Evolutionary conservation across 2,797 vertebrate species (phyloP).

Genomic region (Cyclura pinguis): DNA sequence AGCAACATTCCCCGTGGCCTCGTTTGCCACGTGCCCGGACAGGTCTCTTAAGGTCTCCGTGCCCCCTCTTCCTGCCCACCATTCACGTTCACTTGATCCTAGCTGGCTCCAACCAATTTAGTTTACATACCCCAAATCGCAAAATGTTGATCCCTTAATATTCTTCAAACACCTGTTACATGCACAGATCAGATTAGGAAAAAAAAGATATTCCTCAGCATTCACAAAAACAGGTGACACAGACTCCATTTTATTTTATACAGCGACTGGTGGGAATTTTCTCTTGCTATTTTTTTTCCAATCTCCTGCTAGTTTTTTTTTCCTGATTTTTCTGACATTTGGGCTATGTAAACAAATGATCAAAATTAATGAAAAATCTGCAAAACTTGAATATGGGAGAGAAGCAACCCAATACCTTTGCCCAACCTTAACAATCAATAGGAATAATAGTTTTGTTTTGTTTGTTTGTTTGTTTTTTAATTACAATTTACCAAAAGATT

Average conservation of each 20-base stretch:
- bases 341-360: no score
- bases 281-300: no score
- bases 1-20: not conserved
- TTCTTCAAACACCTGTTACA: not conserved
- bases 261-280: no score
- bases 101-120: not conserved
- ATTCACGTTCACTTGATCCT: not conserved
- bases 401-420: not conserved
- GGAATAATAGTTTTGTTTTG: not conserved
- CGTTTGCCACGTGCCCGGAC: not conserved
- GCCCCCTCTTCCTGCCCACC: no score
- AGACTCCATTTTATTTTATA: not conserved
- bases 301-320: no score
- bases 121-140: not conserved
- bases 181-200: not conserved
- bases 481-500: not conserved
- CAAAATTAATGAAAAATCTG: not conserved
- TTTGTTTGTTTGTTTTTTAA: not conserved
- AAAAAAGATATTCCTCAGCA: not conserved
- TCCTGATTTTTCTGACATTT: no score
- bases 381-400: not conserved
- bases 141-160: not conserved
- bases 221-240: not conserved
- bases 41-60: not conserved
- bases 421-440: not conserved